Conservation (phyloP, 2,888 invertebrate genomes). For the Labia minor region DNA sequence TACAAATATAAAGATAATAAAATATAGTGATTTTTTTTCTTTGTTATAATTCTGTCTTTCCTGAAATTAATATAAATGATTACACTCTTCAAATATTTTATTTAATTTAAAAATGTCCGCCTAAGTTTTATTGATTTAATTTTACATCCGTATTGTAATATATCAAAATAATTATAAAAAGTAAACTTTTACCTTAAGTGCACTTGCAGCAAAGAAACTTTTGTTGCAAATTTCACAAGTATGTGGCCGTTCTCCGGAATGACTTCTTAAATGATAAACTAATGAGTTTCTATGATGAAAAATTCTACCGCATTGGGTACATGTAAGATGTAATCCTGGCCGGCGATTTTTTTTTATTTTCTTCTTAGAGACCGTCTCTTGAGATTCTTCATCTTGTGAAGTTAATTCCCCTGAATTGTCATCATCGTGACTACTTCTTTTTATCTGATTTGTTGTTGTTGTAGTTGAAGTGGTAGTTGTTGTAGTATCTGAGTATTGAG, state of each 20-base stretch:
- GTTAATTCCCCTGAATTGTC: background rate
- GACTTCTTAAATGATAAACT: slow-evolving; percentile 71
- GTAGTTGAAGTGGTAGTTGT: too few species aligned
- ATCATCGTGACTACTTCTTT: slow-evolving; percentile 16
- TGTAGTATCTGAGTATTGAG: background rate
- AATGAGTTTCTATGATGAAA: slow-evolving; percentile 75
- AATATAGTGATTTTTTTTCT: too few species aligned
- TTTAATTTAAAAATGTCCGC: too few species aligned
- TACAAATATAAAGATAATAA: too few species aligned
- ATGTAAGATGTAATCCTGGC: slow-evolving; percentile 36
- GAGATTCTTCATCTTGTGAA: slow-evolving; percentile 8
- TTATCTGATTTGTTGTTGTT: background rate
- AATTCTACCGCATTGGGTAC: slow-evolving; percentile 57
- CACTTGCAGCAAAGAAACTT: slow-evolving; percentile 70
- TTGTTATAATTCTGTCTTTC: too few species aligned
- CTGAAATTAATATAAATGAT: background rate
- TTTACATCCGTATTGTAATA: too few species aligned
- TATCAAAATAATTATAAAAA: background rate
- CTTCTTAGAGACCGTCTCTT: background rate
- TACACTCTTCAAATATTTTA: too few species aligned
- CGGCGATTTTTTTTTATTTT: slow-evolving; percentile 18
- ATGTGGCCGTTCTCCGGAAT: slow-evolving; percentile 64
- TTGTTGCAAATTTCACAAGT: slow-evolving; percentile 71
- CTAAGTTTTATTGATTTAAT: too few species aligned
- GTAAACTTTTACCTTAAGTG: slow-evolving; percentile 52